Conservation (phyloP, 2,888 invertebrate genomes). For the Leuctra nigra region DNA sequence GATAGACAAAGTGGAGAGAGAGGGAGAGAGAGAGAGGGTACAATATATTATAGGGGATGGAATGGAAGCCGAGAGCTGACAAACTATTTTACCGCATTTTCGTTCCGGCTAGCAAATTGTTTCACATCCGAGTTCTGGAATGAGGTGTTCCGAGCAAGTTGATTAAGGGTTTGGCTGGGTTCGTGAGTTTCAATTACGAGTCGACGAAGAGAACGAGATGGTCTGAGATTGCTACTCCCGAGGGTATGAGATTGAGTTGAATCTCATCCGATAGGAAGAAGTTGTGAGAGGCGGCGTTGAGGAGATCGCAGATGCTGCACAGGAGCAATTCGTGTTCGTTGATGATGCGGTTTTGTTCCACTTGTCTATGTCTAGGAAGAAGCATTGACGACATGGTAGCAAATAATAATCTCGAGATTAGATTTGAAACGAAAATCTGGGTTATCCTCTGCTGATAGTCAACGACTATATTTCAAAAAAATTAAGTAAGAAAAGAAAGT, state of each 20-base stretch:
- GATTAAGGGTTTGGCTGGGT: slow-evolving; percentile 27
- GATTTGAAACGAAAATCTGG: too few species aligned
- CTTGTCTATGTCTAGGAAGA: too few species aligned
- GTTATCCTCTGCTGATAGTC: too few species aligned
- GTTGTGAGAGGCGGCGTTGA: too few species aligned
- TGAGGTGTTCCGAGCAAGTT: slow-evolving; percentile 29
- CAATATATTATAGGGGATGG: background rate
- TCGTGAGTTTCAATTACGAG: slow-evolving; percentile 29
- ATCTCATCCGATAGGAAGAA: background rate
- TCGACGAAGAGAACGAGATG: background rate
- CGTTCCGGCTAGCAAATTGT: slow-evolving; percentile 30
- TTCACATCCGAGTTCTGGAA: slow-evolving; percentile 25
- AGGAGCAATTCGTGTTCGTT: too few species aligned
- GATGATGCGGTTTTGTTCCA: too few species aligned
- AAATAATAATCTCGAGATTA: too few species aligned
- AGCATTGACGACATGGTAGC: too few species aligned
- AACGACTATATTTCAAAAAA: too few species aligned
- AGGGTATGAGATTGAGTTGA: slow-evolving; percentile 25
- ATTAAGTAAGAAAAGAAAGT: too few species aligned
- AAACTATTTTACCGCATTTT: slow-evolving; percentile 31
- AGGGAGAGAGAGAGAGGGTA: background rate
- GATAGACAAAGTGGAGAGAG: slow-evolving; percentile 3
- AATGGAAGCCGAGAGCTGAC: slow-evolving; percentile 25
- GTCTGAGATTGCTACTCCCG: slow-evolving; percentile 21
- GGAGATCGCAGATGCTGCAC: too few species aligned